Base-by-base conservation (phyloP, 2,888 invertebrate genomes). In the Frankliniella fusca region DNA sequence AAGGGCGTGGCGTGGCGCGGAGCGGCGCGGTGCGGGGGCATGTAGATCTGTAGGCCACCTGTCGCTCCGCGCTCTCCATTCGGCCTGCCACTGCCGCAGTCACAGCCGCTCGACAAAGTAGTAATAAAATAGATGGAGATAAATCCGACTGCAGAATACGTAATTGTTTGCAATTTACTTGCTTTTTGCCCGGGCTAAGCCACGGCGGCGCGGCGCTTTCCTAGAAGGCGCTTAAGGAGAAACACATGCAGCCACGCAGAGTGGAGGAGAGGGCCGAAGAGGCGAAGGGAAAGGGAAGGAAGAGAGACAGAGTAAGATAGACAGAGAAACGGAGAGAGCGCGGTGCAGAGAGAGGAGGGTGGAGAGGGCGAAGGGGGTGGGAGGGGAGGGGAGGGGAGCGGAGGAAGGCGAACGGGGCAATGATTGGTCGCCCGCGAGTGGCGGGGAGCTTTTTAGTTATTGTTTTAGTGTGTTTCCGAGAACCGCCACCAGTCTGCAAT, bases 121-220 rank as follows among this genome's bases (percentile, higher is more conserved):
- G 70, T 76, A 61, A 15, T 61, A 76, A 54, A 54, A 54, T 54
- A 54, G 54, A 54, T 54, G 54, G 70, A 27, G 70, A 76, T 76
- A 76, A 76, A 76, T 76, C 70, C 23, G 54, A 15, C 54, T 7
- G 54, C n/a, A 23, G 70, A 23, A 76, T 61, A 61, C 61, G 70
- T 76, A 76, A 76, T 76, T 76, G 70, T 76, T 76, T 76, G 23
- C 70, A 76, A 76, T 76, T 76, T 76, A 76, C 70, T 76, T 76
- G 70, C 70, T 76, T 76, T 76, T 76, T 76, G 70, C 70, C 70
- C 23, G n/a, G 27, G 23, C 70, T 27, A 76, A 76, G 70, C 27
- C 70, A 15, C 23, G 38, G 38, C 38, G 38, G 27, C 12, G 38
- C 38, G 38, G 27, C 12, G 70, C 70, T 76, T 76, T 76, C 70